Base-by-base conservation (phyloP, 2,797 vertebrate genomes). In the Sphaeramia orbicularis region DNA sequence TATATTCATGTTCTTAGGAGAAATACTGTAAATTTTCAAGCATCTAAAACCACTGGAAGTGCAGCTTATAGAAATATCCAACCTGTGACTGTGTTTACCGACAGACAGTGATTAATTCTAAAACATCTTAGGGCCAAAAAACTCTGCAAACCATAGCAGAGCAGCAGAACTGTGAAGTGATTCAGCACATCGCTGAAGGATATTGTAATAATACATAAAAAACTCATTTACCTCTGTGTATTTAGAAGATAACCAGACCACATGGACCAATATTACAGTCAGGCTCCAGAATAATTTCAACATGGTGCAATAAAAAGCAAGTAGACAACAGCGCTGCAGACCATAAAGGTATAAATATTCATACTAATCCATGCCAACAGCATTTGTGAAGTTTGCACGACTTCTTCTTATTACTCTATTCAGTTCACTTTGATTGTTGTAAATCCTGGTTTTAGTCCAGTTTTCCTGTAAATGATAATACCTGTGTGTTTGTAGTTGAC, bases 401-500 rank as follows among this genome's bases (percentile, higher is more conserved):
- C 36, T 41, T 63, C 0, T 32, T 30, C 12, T 5, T 41, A 19
- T 27, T 30, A 7, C 12, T 15, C 41, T 57, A 48, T 19, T 7
- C 36, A 38, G 48, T 58, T 55, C n/a, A n/a, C n/a, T n/a, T n/a
- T n/a, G n/a, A n/a, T 30, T 51, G 41, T 36, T 19, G 38, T 57
- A 14, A 55, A 61, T 60, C 41, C 55, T 32, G 8, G 47, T 50
- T 5, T 66, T 59, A 76, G n/a, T 24, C 2, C 32, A 40, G 16
- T 45, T 65, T 58, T 54, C 60, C 51, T 61, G 38, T 16, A 71
- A 63, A 70, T 50, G 12, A 62, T 43, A 74, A 59, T 71, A 15
- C 50, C n/a, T 7, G 44, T 67, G 65, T 67, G 45, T 83, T 66
- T 80, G 73, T 21, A 60, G 51, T 53, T 74, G 7, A 58, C 35